Base-by-base conservation (phyloP, 2,113 vertebrate genomes). In the Saccopteryx leptura region DNA sequence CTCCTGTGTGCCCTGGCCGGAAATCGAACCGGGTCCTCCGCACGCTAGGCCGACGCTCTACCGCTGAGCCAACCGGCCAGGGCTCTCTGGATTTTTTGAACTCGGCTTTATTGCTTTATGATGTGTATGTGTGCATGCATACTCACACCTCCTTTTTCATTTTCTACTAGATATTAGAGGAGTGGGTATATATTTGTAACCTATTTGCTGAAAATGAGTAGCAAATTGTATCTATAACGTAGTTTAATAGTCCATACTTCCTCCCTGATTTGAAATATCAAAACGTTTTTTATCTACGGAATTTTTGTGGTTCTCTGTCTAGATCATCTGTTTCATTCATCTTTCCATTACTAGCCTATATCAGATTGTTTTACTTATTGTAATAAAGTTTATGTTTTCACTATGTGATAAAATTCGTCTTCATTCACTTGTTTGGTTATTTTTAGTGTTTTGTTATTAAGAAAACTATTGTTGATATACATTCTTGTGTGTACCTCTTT, bases 361-460 rank as follows among this genome's bases (percentile, higher is more conserved):
- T 75, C 56, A n/a, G 7, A n/a, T 75, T 50, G 31, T 86, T 86
- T 71, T 24, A 66, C 24, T 81, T 71, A 71, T 48, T 74, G 48
- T 76, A 75, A 78, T 66, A 48, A 18, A 39, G 39, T 39, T 39
- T 74, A 15, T 75, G n/a, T 46, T 79, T 89, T 79, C 31, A 56
- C 17, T 68, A 9, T 39, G n/a, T 56, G 24, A 31, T 11, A 58
- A 72, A 26, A 60, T 48, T 39, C 68, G 1, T 17, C n/a, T 58
- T 12, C 82, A 72, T 76, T 58, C 9, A 58, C 52, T 2, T 50
- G 46, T 81, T 82, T 65, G 8, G 83, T 26, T 89, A 56, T 66
- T 74, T 65, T 83, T 13, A 48, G 9, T 19, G 91, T 72, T 17
- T 82, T 82, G 21, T 33, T 98, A 68, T 90, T 54, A 90, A 65